Evolutionary conservation across 1,140 invertebrate species (phyloP), one percentile per base, ranked within the genome.

Genomic region (Euura lappo): DNA sequence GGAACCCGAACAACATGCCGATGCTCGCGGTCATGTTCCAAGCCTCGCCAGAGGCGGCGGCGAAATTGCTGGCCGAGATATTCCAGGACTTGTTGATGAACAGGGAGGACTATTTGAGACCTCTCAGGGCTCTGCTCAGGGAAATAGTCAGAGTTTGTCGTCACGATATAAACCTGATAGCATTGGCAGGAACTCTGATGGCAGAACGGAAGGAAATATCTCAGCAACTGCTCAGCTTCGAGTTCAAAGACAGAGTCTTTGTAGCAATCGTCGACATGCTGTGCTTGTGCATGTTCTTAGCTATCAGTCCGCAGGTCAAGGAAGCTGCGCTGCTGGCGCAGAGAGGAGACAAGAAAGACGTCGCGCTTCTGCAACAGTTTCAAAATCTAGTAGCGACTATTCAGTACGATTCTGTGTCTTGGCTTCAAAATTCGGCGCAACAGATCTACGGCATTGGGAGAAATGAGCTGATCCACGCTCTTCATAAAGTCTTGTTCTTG

Each of bases 1-100:
- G 97, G 68, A 98, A 98, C 90, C 95, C 95, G 0, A 98, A 98
- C 87, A 99, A 98, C 86, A 96, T 99, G 93, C 91, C 93, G 2
- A 92, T 98, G 79, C 86, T 97, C 65, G 92, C 93, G 6, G 93
- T 95, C 2, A 93, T 98, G 81, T 96, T 99, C 79, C 94, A 96
- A 84, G 93, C 93, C 43, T 89, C 92, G 71, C 92, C 94, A 1
- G 93, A 95, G 75, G 88, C 91, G 44, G 92, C 94, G n/a, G 93
- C 95, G 0, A 90, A 91, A 72, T 90, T 93, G 77, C 90, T 96
- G 73, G 94, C 94, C 28, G 93, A 96, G 83, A 95, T 96, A 71
- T 92, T 94, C 75, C 90, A 96, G 86, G 97, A 99, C 83, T 87
- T 98, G 71, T 80, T 99, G 51, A 88, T 95, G 72, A 96, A 96